Evolutionary conservation across 2,888 invertebrate species (phyloP).

Genomic region (Metopia argyrocephala): DNA sequence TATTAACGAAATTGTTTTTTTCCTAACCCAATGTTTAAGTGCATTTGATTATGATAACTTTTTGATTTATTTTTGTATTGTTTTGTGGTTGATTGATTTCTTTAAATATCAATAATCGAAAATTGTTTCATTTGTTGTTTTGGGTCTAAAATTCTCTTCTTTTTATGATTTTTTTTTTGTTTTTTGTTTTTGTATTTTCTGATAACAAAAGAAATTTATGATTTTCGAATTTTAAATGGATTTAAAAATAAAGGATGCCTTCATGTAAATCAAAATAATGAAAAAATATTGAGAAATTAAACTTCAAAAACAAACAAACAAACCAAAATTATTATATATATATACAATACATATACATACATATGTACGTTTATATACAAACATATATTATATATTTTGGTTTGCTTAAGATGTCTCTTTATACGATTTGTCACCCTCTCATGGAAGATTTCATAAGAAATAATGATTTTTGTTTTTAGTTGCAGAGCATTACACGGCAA

Average conservation of each 20-base stretch:
- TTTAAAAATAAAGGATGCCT: too few relatives aligned
- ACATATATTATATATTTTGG: too few relatives aligned
- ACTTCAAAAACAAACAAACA: not conserved
- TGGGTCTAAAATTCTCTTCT: too few relatives aligned
- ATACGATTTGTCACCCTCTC: not conserved
- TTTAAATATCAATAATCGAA: constrained; percentile 51
- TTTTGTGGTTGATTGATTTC: constrained; percentile 56
- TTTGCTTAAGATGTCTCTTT: not conserved
- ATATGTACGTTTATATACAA: too few relatives aligned
- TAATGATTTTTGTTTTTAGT: not conserved
- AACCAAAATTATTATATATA: not conserved
- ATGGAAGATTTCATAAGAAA: not conserved
- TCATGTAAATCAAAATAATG: not conserved
- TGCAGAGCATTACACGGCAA: constrained; percentile 56
- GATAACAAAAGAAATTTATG: constrained; percentile 1
- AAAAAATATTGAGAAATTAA: not conserved
- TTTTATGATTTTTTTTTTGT: too few relatives aligned
- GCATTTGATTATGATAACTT: not conserved
- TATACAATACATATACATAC: too few relatives aligned
- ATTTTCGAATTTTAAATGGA: not conserved
- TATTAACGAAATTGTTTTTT: not conserved
- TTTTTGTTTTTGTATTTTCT: not conserved
- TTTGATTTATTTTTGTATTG: constrained; percentile 1
- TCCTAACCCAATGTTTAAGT: not conserved
- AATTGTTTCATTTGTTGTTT: constrained; percentile 31